Conservation (phyloP, 2,888 invertebrate genomes). For the Embidobia sp. region DNA sequence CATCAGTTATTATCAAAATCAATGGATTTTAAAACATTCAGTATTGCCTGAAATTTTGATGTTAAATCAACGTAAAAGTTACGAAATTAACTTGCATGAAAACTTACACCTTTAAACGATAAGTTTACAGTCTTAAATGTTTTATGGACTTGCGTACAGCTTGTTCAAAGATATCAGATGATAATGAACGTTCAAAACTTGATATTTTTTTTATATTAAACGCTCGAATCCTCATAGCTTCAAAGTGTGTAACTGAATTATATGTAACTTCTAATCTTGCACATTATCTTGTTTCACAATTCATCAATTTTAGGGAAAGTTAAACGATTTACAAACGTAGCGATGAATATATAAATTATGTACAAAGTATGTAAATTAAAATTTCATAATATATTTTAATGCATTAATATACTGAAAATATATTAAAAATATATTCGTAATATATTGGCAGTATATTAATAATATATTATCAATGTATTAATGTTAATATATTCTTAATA, state of each 20-base stretch:
- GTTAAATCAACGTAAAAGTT: constrained; percentile 15
- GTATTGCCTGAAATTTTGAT: constrained; percentile 8
- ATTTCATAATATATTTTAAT: too few relatives aligned
- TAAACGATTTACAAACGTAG: neutral
- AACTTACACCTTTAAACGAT: constrained; percentile 30
- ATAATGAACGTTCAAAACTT: constrained; percentile 24
- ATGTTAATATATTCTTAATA: too few relatives aligned
- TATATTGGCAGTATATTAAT: too few relatives aligned
- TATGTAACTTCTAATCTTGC: constrained; percentile 13
- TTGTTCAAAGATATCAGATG: constrained; percentile 14
- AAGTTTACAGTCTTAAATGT: constrained; percentile 14
- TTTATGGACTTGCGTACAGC: constrained; percentile 27
- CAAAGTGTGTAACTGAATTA: constrained; percentile 5
- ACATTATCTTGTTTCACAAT: constrained; percentile 2
- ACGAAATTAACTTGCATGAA: constrained; percentile 18
- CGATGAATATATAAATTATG: too few relatives aligned
- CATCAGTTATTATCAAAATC: too few relatives aligned
- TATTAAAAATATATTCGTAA: too few relatives aligned
- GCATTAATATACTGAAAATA: too few relatives aligned
- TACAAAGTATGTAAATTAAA: too few relatives aligned
- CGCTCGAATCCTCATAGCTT: constrained; percentile 1
- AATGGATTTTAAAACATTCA: too few relatives aligned
- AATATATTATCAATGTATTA: too few relatives aligned
- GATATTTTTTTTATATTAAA: constrained; percentile 18
- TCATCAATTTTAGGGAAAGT: neutral